These are phyloP conservation scores for Vulpes lagopus DNA, from an alignment of 2,113 vertebrate genomes.

Conservation along the genomic window DNA sequence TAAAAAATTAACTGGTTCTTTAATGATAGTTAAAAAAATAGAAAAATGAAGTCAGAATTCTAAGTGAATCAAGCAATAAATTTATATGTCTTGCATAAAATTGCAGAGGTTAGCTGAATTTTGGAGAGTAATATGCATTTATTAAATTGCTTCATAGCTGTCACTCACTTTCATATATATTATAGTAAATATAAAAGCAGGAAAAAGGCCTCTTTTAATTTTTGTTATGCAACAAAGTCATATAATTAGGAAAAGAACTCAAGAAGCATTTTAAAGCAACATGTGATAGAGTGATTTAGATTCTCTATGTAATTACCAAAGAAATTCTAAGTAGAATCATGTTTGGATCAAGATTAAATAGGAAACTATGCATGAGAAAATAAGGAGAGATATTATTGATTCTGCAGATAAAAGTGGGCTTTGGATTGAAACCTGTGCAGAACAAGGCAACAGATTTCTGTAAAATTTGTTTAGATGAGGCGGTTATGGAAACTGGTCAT, in stretches of 20 bases:
- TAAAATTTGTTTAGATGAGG: not conserved
- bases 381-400: not conserved
- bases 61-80: not conserved
- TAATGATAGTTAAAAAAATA: constrained; percentile 19
- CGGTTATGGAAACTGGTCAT: not conserved
- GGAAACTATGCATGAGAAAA: not conserved
- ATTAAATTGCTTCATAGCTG: not conserved
- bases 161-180: not conserved
- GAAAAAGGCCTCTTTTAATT: not conserved
- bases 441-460: not conserved
- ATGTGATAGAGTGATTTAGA: not conserved
- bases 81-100: constrained; percentile 4
- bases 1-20: constrained; percentile 60
- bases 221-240: not conserved
- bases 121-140: not conserved
- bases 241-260: constrained; percentile 31
- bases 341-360: not conserved
- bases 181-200: not conserved
- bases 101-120: not conserved
- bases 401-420: not conserved
- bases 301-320: not conserved
- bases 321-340: constrained; percentile 4
- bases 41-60: constrained; percentile 42
- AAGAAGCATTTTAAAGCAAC: not conserved
- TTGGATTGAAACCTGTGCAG: not conserved